phyloP scores from a whole-genome alignment of 1,140 invertebrate species.

The Cyclina sinensis region DNA sequence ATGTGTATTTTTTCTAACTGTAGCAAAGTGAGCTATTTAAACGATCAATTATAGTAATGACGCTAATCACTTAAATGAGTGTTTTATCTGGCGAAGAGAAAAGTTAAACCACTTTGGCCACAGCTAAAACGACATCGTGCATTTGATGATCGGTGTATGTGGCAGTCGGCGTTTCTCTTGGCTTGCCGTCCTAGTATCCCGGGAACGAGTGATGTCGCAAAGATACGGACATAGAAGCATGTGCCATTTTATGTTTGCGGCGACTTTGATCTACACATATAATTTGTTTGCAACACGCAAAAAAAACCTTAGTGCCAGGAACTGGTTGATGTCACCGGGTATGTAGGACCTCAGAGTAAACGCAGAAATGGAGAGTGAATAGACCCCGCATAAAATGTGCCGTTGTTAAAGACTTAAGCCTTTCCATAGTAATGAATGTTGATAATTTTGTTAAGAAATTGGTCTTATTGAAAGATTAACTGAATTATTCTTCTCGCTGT shows the following conservation, averaged over 20 bases:
- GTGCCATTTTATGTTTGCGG: constrained; percentile 11
- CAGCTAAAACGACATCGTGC: background rate
- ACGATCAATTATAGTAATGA: constrained; percentile 4
- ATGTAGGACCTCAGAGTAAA: too few relatives aligned
- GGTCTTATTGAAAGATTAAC: too few relatives aligned
- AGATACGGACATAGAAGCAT: background rate
- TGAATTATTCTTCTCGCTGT: too few relatives aligned
- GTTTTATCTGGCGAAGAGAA: constrained; percentile 1
- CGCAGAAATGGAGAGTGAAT: too few relatives aligned
- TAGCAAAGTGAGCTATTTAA: background rate
- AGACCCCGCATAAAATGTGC: too few relatives aligned
- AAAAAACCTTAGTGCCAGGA: constrained; percentile 21
- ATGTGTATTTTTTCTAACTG: background rate
- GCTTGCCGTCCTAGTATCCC: background rate
- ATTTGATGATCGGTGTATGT: background rate
- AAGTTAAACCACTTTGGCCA: background rate
- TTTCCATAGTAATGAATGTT: too few relatives aligned
- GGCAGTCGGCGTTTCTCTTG: background rate
- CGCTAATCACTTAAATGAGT: background rate
- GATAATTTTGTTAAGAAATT: too few relatives aligned
- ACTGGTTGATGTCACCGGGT: background rate
- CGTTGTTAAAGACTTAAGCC: too few relatives aligned
- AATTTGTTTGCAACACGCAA: constrained; percentile 15
- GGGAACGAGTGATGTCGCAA: background rate
- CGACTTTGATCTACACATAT: constrained; percentile 32